phyloP scores from a whole-genome alignment of 2,888 invertebrate species.

The Leptothorax acervorum region DNA sequence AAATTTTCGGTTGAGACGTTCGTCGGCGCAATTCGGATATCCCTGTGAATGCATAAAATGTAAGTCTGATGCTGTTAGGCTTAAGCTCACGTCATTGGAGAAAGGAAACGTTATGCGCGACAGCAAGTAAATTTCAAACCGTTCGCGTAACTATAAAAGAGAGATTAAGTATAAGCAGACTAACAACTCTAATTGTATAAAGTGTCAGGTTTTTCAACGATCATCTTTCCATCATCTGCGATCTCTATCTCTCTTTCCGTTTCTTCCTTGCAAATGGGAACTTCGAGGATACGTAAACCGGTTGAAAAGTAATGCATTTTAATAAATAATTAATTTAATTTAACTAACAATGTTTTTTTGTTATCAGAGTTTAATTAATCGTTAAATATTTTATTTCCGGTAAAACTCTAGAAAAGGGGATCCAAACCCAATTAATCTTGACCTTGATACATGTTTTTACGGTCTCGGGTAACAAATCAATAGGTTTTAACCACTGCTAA shows the following conservation, averaged over 20 bases:
- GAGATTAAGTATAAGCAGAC: neutral
- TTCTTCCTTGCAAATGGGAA: neutral
- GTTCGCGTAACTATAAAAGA: neutral
- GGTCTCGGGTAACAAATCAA: no score
- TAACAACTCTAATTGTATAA: neutral
- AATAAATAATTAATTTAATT: neutral
- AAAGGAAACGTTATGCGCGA: neutral
- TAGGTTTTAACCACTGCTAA: no score
- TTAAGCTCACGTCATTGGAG: neutral
- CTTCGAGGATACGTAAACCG: neutral
- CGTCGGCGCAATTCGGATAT: constrained; percentile 3
- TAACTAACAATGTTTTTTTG: neutral
- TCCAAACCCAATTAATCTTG: no score
- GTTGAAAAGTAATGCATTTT: neutral
- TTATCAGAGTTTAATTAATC: neutral
- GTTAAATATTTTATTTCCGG: neutral
- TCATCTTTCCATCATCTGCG: neutral
- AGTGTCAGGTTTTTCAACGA: neutral
- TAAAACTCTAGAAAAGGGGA: no score
- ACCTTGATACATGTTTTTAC: no score
- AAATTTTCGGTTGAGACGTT: constrained; percentile 14
- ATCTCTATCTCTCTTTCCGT: neutral
- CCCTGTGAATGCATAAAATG: neutral
- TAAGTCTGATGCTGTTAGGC: neutral
- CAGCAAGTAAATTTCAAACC: neutral